Base-by-base conservation (phyloP, 2,797 vertebrate genomes). In the Chelidonichthys spinosus region DNA sequence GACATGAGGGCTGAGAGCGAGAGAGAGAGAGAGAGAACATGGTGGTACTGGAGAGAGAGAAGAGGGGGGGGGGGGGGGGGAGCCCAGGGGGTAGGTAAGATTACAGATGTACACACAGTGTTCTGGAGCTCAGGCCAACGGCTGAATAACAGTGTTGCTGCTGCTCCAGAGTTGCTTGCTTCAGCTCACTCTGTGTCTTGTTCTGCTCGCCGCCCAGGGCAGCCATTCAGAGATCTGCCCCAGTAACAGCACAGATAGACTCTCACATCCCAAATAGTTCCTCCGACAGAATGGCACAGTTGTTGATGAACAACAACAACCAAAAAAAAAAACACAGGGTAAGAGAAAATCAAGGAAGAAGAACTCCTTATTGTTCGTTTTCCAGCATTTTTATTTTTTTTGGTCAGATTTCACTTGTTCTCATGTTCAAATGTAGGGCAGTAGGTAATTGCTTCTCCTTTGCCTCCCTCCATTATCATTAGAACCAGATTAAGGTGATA, bases 41-140 rank as follows among this genome's bases (percentile, higher is more conserved):
- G 76, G 72, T 71, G 64, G 32, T 52, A 35, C 25, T 25, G 25
- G 66, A 63, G 63, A 42, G 61, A 54, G 37, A 54, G 14, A 13
- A n/a, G 43, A 58, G 63, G 42, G 8, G 11, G 15, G 37, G 18
- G 13, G 65, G 11, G n/a, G 35, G 39, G 32, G 35, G 5, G 53
- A 84, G 85, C 89, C 89, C 85, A 84, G 84, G 87, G 90, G 90
- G 89, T 87, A 84, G 81, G 81, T 91, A 89, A 91, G 91, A 92
- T 92, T 92, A 92, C 92, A 91, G 89, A 92, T 91, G 91, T 92
- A 93, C 89, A 91, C 90, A 92, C 90, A 91, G 86, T 90, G 90
- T 91, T 92, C 86, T 88, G 87, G 89, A 91, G 90, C 90, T 87
- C 88, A 90, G 91, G 90, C 89, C 88, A 88, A 85, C 76, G 89